These are phyloP conservation scores for Tetragonula carbonaria DNA, from an alignment of 2,888 invertebrate genomes.

Conservation along the genomic window DNA sequence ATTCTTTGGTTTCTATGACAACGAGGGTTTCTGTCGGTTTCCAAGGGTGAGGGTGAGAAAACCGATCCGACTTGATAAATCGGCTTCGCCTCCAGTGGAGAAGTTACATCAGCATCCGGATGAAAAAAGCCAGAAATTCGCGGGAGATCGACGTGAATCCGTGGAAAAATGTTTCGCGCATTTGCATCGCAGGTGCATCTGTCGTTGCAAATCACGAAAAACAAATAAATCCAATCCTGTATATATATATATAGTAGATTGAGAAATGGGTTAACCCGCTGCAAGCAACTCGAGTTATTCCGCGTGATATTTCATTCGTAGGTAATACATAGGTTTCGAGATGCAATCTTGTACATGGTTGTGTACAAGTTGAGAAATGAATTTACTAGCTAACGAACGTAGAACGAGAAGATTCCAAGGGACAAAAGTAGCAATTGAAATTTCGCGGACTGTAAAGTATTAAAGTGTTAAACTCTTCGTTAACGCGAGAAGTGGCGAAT, in stretches of 20 bases:
- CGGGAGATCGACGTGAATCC: neutral
- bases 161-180: neutral
- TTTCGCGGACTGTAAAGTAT: neutral
- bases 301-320: no score
- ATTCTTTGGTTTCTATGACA: slow-evolving; percentile 42
- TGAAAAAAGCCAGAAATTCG: neutral
- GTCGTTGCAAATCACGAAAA: neutral
- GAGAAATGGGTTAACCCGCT: no score
- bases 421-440: neutral
- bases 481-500: no score
- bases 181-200: no score
- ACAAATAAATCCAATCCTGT: no score
- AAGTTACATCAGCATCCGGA: neutral
- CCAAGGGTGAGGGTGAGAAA: neutral
- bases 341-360: no score
- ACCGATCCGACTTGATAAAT: neutral
- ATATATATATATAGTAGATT: no score
- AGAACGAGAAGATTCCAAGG: no score
- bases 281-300: no score
- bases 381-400: neutral
- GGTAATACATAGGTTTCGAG: no score
- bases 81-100: no score
- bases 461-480: no score
- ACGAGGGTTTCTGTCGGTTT: slow-evolving; percentile 30
- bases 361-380: neutral